Evolutionary conservation across 2,113 vertebrate genomes (phyloP).

Genomic region (Paradoxurus hermaphroditus): DNA sequence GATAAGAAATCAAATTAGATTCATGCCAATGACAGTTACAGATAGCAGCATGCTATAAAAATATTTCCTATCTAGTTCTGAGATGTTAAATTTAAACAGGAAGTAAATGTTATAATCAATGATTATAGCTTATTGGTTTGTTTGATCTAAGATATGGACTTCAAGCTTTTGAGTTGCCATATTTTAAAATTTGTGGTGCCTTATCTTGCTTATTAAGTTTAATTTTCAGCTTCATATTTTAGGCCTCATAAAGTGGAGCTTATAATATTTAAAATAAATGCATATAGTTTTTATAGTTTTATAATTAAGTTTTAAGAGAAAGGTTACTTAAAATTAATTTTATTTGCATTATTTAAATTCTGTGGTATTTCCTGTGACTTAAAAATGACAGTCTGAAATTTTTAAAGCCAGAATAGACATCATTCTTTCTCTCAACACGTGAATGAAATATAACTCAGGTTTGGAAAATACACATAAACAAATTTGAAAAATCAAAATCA

Average conservation of each 20-base stretch:
- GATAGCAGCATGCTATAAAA: neutral
- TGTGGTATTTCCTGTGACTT: neutral
- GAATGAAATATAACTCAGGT: neutral
- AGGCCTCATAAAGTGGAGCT: neutral
- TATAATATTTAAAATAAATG: neutral
- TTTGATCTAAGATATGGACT: neutral
- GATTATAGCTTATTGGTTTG: neutral
- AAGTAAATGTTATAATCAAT: neutral
- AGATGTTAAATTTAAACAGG: neutral
- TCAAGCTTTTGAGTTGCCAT: neutral
- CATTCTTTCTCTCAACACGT: neutral
- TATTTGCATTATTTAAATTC: neutral
- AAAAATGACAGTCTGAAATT: neutral
- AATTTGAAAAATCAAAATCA: slow-evolving; percentile 11
- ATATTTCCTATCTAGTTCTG: neutral
- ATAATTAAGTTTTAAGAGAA: neutral
- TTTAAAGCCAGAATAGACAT: neutral
- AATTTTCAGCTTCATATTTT: neutral
- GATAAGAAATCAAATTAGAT: slow-evolving; percentile 22
- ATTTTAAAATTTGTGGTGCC: neutral
- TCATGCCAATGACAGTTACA: neutral
- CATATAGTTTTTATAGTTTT: neutral
- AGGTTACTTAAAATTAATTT: neutral
- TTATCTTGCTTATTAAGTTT: neutral
- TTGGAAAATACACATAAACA: neutral